Conservation (phyloP, 2,797 vertebrate genomes). For the Diplodus puntazzo region DNA sequence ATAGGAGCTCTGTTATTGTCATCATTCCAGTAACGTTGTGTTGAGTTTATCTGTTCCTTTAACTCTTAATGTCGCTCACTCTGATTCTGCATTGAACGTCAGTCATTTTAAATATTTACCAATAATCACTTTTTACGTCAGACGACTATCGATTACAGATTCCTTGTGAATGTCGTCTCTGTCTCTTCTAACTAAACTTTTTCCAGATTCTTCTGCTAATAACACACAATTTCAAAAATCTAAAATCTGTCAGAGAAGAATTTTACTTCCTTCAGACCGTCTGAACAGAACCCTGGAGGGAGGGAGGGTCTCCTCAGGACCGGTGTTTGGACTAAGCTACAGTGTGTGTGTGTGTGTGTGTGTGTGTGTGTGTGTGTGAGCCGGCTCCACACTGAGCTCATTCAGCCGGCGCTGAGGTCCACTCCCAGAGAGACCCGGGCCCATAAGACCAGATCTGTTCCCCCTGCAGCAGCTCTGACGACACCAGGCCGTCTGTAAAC, state of each 20-base stretch:
- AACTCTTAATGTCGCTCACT: too few species aligned
- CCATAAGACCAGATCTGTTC: conserved; percentile 76
- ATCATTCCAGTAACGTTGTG: too few species aligned
- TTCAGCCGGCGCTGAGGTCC: conserved; percentile 68
- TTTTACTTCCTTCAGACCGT: neutral
- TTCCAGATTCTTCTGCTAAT: neutral
- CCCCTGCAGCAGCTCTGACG: conserved; percentile 64
- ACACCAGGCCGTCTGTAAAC: conserved; percentile 72
- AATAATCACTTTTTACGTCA: too few species aligned
- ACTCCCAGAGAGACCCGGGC: conserved; percentile 61
- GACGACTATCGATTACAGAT: too few species aligned
- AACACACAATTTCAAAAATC: neutral
- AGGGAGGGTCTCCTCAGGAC: conserved; percentile 17
- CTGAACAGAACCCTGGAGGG: neutral
- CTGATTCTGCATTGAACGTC: too few species aligned
- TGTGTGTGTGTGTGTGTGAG: conserved; percentile 27
- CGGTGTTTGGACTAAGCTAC: conserved; percentile 50
- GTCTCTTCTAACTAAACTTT: too few species aligned
- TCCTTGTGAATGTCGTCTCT: too few species aligned
- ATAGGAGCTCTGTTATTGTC: too few species aligned
- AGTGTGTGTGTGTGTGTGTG: neutral
- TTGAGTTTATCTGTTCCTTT: too few species aligned
- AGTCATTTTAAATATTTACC: too few species aligned
- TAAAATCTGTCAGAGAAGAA: neutral
- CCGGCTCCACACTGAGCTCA: conserved; percentile 68